Conservation (phyloP, 64 coral and sea anemone genomes). For the Pocillopora verrucosa region DNA sequence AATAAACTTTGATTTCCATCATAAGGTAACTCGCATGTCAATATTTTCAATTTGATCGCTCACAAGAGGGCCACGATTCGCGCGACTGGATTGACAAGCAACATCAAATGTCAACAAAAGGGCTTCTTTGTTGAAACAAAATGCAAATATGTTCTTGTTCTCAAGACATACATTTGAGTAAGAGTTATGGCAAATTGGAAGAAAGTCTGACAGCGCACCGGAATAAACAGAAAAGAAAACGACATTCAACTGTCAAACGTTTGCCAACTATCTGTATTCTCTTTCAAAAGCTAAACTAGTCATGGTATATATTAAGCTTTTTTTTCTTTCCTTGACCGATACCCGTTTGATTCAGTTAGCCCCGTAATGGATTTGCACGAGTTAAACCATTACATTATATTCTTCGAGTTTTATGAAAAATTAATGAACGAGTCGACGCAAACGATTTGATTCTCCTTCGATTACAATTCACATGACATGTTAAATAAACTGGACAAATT, state of each 20-base stretch:
- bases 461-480: conserved; percentile 30
- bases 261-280: not conserved
- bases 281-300: not conserved
- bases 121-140: not conserved
- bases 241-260: conserved; percentile 25
- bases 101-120: conserved; percentile 13
- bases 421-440: not conserved
- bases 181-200: not conserved
- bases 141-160: conserved; percentile 22
- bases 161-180: conserved; percentile 1
- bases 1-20: conserved; percentile 44
- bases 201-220: conserved; percentile 4
- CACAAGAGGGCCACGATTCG: conserved; percentile 6
- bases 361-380: not conserved
- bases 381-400: not conserved
- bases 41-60: conserved; percentile 15
- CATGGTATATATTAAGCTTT: not conserved
- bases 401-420: not conserved
- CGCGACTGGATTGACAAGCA: conserved; percentile 8
- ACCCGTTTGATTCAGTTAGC: not conserved
- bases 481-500: conserved; percentile 35
- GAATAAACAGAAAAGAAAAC: conserved; percentile 27
- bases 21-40: conserved; percentile 8
- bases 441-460: conserved; percentile 4
- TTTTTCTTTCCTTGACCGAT: not conserved